Conservation (phyloP, 2,888 invertebrate genomes). For the Xanthorhoe spadicearia region DNA sequence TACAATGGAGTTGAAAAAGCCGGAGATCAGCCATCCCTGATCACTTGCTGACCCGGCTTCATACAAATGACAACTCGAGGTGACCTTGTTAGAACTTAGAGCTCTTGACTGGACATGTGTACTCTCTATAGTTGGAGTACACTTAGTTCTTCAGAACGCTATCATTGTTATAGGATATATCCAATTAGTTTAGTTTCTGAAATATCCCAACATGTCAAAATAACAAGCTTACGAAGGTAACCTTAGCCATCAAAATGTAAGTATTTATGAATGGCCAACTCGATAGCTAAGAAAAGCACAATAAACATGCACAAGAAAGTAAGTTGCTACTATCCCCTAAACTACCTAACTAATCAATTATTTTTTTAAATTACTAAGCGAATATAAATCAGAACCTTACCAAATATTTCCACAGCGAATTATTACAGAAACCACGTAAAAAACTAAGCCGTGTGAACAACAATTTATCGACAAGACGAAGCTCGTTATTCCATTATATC, state of each 20-base stretch:
- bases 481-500: constrained; percentile 26
- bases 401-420: neutral
- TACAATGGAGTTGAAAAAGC: neutral
- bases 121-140: constrained; percentile 18
- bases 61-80: constrained; percentile 37
- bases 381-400: neutral
- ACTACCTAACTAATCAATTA: too few species aligned
- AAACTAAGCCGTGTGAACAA: neutral
- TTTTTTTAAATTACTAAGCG: too few species aligned
- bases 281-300: too few species aligned
- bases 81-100: constrained; percentile 40
- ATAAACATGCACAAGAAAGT: too few species aligned
- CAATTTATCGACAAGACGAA: constrained; percentile 13
- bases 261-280: too few species aligned
- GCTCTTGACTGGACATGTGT: constrained; percentile 17
- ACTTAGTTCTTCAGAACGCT: constrained; percentile 17
- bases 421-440: neutral
- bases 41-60: constrained; percentile 21
- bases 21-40: constrained; percentile 4
- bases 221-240: too few species aligned
- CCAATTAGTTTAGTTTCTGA: neutral
- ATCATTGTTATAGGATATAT: neutral
- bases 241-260: too few species aligned
- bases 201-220: too few species aligned
- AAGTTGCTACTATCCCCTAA: too few species aligned